These are phyloP conservation scores for Platycnemis pennipes DNA, from an alignment of 2,888 invertebrate genomes.

Conservation along the genomic window DNA sequence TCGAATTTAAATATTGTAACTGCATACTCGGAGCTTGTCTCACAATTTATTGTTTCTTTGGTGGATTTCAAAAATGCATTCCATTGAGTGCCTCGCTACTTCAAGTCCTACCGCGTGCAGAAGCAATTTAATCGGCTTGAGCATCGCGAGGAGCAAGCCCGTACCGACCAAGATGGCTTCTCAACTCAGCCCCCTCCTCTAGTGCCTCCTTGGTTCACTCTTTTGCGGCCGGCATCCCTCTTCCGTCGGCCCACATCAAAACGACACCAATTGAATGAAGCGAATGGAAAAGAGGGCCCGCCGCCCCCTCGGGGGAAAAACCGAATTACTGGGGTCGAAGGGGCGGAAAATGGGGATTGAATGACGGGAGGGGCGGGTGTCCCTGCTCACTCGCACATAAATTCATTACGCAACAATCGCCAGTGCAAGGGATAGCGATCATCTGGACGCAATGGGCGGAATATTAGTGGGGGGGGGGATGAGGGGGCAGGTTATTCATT, in stretches of 20 bases:
- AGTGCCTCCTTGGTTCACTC: too few species aligned
- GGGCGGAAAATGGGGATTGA: conserved; percentile 14
- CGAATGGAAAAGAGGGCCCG: background rate
- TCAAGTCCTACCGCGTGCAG: too few species aligned
- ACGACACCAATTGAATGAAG: conserved; percentile 22
- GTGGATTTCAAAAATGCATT: background rate
- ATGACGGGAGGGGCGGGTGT: background rate
- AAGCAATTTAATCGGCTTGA: too few species aligned
- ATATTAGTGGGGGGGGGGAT: background rate
- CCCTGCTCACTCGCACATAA: conserved; percentile 34
- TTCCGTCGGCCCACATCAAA: background rate
- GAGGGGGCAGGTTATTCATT: background rate
- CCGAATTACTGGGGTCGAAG: background rate
- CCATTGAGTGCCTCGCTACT: too few species aligned
- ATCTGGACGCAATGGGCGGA: conserved; percentile 1
- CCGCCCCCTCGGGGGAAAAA: background rate
- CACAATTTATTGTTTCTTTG: background rate
- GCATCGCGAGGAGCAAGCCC: too few species aligned
- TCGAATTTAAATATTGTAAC: background rate
- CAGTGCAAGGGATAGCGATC: conserved; percentile 33
- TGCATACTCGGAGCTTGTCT: background rate
- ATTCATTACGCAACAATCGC: conserved; percentile 56
- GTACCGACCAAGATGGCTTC: too few species aligned
- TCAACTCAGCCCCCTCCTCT: too few species aligned
- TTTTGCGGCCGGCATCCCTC: background rate